A percentile compares a stretch with the other conserved stretches of the same genome.
These are phyloP conservation scores for Conistra vaccinii DNA, from an alignment of 2,888 invertebrate species.

Conservation along the genomic window DNA sequence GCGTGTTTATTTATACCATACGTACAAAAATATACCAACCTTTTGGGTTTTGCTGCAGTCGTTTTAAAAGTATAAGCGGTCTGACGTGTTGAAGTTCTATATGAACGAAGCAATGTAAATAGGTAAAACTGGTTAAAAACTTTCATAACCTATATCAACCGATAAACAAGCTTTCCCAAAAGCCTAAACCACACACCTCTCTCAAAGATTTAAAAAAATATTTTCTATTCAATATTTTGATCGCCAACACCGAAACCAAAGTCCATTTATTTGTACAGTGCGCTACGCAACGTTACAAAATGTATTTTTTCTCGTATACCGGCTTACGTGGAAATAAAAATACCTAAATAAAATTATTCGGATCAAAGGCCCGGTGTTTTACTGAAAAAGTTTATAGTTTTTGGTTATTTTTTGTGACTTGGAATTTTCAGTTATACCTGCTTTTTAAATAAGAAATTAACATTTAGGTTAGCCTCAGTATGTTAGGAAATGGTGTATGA, in stretches of 20 bases:
- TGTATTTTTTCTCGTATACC: slow-evolving; percentile 56
- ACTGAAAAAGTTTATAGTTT: slow-evolving; percentile 1
- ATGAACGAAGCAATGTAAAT: neutral
- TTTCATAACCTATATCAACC: neutral
- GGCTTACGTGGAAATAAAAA: slow-evolving; percentile 58
- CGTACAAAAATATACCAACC: neutral
- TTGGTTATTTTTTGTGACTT: neutral
- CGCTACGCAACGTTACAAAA: slow-evolving; percentile 48
- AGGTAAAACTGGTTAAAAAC: neutral
- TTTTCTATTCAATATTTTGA: slow-evolving; percentile 30
- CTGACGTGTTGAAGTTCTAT: neutral
- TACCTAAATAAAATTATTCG: slow-evolving; percentile 56
- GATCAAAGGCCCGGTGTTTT: slow-evolving; percentile 36
- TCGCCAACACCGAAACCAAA: slow-evolving; percentile 50
- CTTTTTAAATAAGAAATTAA: no score
- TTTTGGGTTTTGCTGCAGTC: no score
- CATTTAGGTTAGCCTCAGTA: no score
- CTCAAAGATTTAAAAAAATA: slow-evolving; percentile 15
- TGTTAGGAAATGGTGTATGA: no score
- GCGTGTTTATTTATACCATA: no score
- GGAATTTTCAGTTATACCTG: no score
- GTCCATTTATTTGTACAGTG: slow-evolving; percentile 47
- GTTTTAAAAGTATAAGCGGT: neutral
- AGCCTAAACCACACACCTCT: slow-evolving; percentile 4
- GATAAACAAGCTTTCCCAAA: slow-evolving; percentile 8